A percentile compares a stretch with the other conserved stretches of the same genome.
Conservation (phyloP, 2,888 invertebrate species). For the Tenthredo notha region DNA sequence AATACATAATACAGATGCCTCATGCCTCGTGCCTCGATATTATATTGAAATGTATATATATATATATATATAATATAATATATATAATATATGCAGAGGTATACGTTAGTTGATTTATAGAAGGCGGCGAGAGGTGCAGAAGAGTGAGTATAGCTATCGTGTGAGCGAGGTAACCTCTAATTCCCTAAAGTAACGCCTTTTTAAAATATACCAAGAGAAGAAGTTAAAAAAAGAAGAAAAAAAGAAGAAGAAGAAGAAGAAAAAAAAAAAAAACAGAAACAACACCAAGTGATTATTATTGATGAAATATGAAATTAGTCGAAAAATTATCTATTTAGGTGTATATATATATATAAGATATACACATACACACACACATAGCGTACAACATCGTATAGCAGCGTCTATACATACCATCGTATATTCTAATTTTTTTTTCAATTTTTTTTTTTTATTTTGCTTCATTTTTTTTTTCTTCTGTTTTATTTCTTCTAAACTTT, state of each 20-base stretch:
- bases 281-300: slow-evolving; percentile 32
- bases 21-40: neutral
- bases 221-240: neutral
- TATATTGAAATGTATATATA: neutral
- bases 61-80: too few species aligned
- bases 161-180: slow-evolving; percentile 36
- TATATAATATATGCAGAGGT: neutral
- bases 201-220: neutral
- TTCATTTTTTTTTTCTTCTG: neutral
- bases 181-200: slow-evolving; percentile 48
- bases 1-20: neutral
- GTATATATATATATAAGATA: neutral
- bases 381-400: neutral
- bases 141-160: neutral
- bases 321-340: slow-evolving; percentile 44
- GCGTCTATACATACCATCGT: neutral
- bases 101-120: neutral
- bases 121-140: neutral
- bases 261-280: neutral
- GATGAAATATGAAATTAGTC: slow-evolving; percentile 41
- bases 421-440: neutral
- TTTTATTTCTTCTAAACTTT: neutral
- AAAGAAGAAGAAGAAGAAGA: neutral
- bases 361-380: neutral
- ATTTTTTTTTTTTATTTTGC: neutral